Evolutionary conservation across 2,888 invertebrate species (phyloP), one percentile per base, ranked within the genome.

Genomic region (Dione juno): DNA sequence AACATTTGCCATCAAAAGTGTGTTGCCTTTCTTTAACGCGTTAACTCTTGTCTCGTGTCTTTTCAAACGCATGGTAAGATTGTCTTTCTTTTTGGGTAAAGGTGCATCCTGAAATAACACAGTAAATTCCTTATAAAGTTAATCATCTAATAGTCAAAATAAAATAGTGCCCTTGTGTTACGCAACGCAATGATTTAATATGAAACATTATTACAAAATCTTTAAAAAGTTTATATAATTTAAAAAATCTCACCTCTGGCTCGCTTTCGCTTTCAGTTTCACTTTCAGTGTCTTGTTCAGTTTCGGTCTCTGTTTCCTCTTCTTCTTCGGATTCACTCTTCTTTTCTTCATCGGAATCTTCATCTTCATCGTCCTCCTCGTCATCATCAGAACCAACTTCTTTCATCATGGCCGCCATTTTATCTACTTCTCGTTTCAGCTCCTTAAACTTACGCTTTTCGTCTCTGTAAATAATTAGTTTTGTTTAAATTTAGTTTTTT

Each of bases 351-450:
- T 95, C 95, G 53, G 94, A 94, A 19, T 94, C 94, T 77, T 94
- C 86, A 77, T 93, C 86, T 80, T 95, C 95, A 40, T 95, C 95
- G n/a, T 95, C 94, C 11, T 96, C 95, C 5, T 95, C 95, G 6
- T 95, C 95, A 0, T 95, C 95, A 1, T 96, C 96, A 8, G 95
- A 96, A 0, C 95, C 96, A 2, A 95, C 95, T 79, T 97, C 96
- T 79, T 96, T 97, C 96, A 98, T 96, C 81, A 97, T 94, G 16
- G 96, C 96, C 0, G 97, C 97, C 97, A 98, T 98, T 89, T 97
- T 97, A 82, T 97, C 97, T 11, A 97, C 97, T 90, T 98, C 97
- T 77, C 97, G 97, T 84, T 97, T 97, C 53, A 98, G 87, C 77
- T 95, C 95, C 82, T 96, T 97, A 88, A 96, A 97, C 87, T 97